Percentiles rank a stretch among this genome's conserved stretches.
Conservation (phyloP, 2,113 vertebrate genomes). For the Sula dactylatra region DNA sequence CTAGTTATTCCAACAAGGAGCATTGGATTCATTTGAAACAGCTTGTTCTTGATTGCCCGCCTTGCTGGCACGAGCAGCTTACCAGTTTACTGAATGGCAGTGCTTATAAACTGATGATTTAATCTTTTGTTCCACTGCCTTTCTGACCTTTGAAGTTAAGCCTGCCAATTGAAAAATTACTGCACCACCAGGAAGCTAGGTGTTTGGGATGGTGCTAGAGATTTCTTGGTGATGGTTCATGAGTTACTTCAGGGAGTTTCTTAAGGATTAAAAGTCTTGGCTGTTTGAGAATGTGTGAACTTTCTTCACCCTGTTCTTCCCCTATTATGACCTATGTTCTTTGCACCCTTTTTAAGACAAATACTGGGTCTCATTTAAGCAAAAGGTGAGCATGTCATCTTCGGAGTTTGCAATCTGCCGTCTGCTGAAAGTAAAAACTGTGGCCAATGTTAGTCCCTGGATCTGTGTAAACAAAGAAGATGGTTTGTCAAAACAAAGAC, state of each 20-base stretch:
- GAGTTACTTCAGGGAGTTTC: not conserved
- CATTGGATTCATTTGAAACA: not conserved
- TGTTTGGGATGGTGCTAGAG: not conserved
- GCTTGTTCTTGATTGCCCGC: not conserved
- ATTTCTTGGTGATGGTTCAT: not conserved
- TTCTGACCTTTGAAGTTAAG: not conserved
- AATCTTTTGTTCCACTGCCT: not conserved
- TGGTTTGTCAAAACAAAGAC: not conserved
- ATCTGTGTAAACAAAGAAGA: not conserved
- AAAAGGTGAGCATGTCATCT: not conserved
- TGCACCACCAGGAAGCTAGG: not conserved
- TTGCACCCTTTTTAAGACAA: not conserved
- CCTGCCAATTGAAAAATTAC: not conserved
- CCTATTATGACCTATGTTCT: not conserved
- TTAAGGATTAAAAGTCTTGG: not conserved
- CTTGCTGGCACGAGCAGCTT: not conserved
- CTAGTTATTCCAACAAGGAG: not conserved
- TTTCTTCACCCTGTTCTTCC: not conserved
- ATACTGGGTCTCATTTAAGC: not conserved
- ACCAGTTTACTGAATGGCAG: not conserved
- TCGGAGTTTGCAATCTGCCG: not conserved
- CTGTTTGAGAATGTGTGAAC: not conserved
- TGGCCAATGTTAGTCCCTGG: not conserved
- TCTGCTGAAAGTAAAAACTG: not conserved
- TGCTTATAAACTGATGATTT: not conserved